Evolutionary conservation across 2,888 invertebrate species (phyloP), one percentile per base, ranked within the genome.

Genomic region (Calameuta pallipes): DNA sequence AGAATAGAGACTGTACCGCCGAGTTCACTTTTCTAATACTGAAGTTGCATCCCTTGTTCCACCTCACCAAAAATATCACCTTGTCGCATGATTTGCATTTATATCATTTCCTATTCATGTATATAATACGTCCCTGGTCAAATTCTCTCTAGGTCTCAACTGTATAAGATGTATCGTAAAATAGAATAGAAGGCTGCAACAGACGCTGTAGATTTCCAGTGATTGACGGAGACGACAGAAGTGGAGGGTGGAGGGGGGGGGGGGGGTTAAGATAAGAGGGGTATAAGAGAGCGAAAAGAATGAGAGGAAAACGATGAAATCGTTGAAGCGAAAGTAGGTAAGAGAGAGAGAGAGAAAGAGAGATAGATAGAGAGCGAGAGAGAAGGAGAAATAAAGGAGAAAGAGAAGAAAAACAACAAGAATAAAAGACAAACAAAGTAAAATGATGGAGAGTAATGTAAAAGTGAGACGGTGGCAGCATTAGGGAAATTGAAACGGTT

Each of bases 401-500:
- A 79, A 73, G 36, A 73, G 79, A 34, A 76, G 71, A 34, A 34
- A 71, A 30, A 34, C n/a, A 71, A 34, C 1, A 15, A 34, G 71
- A 71, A 71, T 31, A 71, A 70, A 71, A 71, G 31, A 71, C 71
- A 71, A 74, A 74, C 30, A 74, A 74, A 74, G 36, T 36, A 74
- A 74, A 74, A n/a, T 74, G 74, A 77, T 75, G 79, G 74, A 78
- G 73, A 74, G 85, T 83, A 85, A 86, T 85, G 88, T 82, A 82
- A 87, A 86, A 87, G 86, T 83, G 86, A 86, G 85, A 83, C 84
- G 84, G 81, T 82, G 81, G 82, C 84, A 86, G 88, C 90, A 90
- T 90, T 90, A 90, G 89, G 90, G 88, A 90, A 90, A 90, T 90
- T 90, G 89, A 90, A 90, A 90, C 88, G 88, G 86, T 87, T 89